A percentile compares a stretch with the other conserved stretches of the same genome.
Conservation (phyloP, 2,888 invertebrate genomes). For the Xestia c-nigrum region DNA sequence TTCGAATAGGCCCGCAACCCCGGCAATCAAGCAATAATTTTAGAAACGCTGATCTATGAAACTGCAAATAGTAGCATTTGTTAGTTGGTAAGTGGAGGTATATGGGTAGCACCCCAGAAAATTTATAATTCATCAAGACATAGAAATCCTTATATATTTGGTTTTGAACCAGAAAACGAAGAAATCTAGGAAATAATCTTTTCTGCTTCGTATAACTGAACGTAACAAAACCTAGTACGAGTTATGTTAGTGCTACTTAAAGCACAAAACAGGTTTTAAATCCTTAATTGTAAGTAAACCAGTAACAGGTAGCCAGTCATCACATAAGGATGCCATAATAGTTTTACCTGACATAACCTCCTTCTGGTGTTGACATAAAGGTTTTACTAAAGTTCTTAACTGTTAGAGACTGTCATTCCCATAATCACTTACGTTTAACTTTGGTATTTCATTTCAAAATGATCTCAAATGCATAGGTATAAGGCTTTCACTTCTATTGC, state of each 20-base stretch:
- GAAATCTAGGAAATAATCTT: neutral
- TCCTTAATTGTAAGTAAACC: constrained; percentile 43
- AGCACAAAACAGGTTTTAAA: constrained; percentile 51
- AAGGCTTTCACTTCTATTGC: neutral
- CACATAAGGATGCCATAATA: constrained; percentile 37
- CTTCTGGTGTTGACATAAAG: constrained; percentile 31
- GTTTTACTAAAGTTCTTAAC: constrained; percentile 12
- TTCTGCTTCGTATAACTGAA: neutral
- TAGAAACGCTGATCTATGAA: no score
- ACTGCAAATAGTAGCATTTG: neutral
- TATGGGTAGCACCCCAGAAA: no score
- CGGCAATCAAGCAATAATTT: no score
- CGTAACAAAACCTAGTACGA: constrained; percentile 2
- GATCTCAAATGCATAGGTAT: neutral
- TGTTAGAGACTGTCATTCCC: neutral
- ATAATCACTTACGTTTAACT: neutral
- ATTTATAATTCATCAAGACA: no score
- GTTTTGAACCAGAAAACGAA: neutral
- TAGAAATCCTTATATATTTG: neutral
- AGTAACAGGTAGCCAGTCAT: constrained; percentile 56
- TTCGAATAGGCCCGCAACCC: no score
- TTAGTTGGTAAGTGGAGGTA: neutral
- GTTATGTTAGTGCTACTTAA: constrained; percentile 41
- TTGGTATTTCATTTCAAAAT: neutral
- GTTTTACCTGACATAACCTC: constrained; percentile 43